These are phyloP conservation scores for Actinia equina DNA, from an alignment of 64 coral and sea anemone species.

Conservation along the genomic window DNA sequence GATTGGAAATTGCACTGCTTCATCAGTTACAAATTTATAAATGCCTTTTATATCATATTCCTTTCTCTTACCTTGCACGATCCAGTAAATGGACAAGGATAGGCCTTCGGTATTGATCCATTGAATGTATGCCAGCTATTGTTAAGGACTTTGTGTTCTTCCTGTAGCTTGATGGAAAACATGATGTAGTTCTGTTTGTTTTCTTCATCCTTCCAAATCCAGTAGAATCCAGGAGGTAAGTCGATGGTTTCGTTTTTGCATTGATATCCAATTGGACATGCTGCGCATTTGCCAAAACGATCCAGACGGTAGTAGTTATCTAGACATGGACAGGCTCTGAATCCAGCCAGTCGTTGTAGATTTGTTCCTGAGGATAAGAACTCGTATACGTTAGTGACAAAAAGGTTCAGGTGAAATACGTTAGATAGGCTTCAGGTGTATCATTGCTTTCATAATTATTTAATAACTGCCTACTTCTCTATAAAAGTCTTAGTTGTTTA, in stretches of 20 bases:
- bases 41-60: neutral
- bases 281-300: conserved; percentile 38
- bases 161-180: conserved; percentile 33
- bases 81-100: conserved; percentile 23
- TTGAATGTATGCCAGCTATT: neutral
- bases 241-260: conserved; percentile 45
- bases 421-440: too few species aligned
- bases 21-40: neutral
- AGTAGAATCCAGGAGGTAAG: conserved; percentile 34
- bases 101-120: conserved; percentile 19
- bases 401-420: too few species aligned
- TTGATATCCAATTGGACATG: conserved; percentile 25
- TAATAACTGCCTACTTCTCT: too few species aligned
- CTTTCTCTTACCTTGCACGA: conserved; percentile 18
- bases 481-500: too few species aligned
- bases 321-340: conserved; percentile 51
- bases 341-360: conserved; percentile 15
- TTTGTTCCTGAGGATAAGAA: conserved; percentile 28
- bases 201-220: conserved; percentile 33
- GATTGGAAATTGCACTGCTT: neutral
- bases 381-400: too few species aligned
- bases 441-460: too few species aligned
- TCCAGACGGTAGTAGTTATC: conserved; percentile 33
- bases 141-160: neutral
- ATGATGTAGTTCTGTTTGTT: conserved; percentile 11